phyloP scores from a whole-genome alignment of 2,113 vertebrate genomes.

The Toxotes chatareus region DNA sequence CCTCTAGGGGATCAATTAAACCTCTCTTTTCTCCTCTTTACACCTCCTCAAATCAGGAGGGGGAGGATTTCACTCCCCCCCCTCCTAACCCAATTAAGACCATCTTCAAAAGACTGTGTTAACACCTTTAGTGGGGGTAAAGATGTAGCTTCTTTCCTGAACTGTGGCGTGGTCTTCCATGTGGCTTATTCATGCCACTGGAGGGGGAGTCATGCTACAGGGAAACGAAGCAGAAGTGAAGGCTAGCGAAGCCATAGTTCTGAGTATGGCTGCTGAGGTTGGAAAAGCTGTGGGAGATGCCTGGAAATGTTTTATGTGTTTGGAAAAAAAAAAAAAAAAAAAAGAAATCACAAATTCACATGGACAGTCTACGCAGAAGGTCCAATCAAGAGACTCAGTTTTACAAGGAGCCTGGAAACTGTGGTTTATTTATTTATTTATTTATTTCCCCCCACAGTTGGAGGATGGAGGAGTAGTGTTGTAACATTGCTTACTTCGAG shows the following conservation, averaged over 20 bases:
- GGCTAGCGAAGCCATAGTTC: too few relatives aligned
- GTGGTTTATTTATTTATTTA: background rate
- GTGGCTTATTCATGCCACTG: conserved; percentile 26
- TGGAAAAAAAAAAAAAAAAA: too few relatives aligned
- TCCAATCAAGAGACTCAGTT: background rate
- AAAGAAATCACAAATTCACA: too few relatives aligned
- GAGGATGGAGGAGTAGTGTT: too few relatives aligned
- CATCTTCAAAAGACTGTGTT: conserved; percentile 75
- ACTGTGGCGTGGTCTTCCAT: conserved; percentile 9
- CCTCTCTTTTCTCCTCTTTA: conserved; percentile 71
- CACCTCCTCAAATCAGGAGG: conserved; percentile 68
- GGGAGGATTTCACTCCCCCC: conserved; percentile 54
- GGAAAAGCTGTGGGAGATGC: too few relatives aligned
- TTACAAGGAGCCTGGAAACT: background rate
- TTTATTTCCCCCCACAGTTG: background rate
- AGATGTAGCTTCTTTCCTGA: conserved; percentile 61
- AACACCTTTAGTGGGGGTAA: conserved; percentile 72
- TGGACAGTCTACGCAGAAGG: too few relatives aligned
- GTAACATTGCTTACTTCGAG: too few relatives aligned
- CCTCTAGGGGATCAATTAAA: conserved; percentile 81
- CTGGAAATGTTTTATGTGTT: too few relatives aligned
- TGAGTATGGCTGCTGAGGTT: too few relatives aligned
- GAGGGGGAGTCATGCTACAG: background rate
- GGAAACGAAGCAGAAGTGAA: too few relatives aligned
- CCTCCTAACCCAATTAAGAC: conserved; percentile 75